Evolutionary conservation across 2,888 invertebrate species (phyloP).

Genomic region (Amphipoea lucens): DNA sequence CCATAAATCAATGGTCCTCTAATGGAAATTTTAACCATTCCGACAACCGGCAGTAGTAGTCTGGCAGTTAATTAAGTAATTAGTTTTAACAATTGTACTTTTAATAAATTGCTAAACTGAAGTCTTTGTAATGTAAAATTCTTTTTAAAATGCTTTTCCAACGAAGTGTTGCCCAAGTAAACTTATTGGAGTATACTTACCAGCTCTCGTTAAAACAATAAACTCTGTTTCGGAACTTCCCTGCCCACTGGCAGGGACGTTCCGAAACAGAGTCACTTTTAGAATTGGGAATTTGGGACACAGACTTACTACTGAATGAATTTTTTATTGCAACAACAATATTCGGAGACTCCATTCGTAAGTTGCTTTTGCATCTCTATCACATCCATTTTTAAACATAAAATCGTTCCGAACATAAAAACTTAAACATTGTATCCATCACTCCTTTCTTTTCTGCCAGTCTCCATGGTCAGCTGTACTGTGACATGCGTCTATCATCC

Average conservation of each 20-base stretch:
- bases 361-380: not conserved
- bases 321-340: not conserved
- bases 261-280: not conserved
- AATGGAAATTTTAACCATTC: no score
- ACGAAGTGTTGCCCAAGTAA: slow-evolving; percentile 7
- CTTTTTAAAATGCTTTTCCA: slow-evolving; percentile 18
- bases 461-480: not conserved
- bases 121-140: slow-evolving; percentile 13
- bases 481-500: no score
- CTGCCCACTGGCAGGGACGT: not conserved
- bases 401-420: not conserved
- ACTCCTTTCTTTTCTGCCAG: not conserved
- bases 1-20: no score
- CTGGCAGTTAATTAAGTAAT: slow-evolving; percentile 26
- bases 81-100: slow-evolving; percentile 10
- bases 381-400: not conserved
- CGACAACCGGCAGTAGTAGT: slow-evolving; percentile 19
- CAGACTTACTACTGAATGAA: not conserved
- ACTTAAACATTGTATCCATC: not conserved
- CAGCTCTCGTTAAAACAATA: not conserved
- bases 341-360: not conserved
- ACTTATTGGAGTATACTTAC: not conserved
- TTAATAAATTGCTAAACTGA: slow-evolving; percentile 18
- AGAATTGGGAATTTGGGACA: not conserved
- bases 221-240: not conserved